Evolutionary conservation across 2,113 vertebrate species (phyloP).

Genomic region (Macrotis lagotis): DNA sequence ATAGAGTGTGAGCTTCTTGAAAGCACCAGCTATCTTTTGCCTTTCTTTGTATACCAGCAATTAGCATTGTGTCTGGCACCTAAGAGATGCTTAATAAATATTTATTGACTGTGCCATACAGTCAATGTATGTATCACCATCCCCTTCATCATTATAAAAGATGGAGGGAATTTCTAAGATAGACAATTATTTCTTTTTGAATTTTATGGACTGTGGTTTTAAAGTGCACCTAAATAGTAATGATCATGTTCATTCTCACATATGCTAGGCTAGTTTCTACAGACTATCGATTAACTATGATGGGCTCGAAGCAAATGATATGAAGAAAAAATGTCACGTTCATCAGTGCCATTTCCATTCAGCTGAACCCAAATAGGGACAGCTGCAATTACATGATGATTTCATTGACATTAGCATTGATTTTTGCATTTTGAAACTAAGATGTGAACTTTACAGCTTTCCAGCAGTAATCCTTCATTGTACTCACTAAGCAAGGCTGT

Average conservation of each 20-base stretch:
- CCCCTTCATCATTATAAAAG: neutral
- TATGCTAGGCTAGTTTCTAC: neutral
- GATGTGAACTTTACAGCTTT: neutral
- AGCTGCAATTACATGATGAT: neutral
- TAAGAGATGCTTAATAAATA: neutral
- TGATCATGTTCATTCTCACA: fast-evolving
- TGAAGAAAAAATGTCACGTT: neutral
- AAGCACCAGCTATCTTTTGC: neutral
- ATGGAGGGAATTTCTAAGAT: neutral
- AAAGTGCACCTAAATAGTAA: neutral
- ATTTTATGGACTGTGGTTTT: neutral
- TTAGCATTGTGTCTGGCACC: neutral
- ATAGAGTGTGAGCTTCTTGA: neutral
- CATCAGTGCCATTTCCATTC: fast-evolving
- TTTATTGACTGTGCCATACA: neutral
- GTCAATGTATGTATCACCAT: neutral
- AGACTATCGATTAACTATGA: neutral
- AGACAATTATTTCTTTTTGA: neutral
- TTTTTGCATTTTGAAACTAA: neutral
- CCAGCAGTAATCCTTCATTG: neutral
- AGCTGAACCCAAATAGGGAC: fast-evolving
- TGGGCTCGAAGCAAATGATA: neutral
- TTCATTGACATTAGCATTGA: neutral
- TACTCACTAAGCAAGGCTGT: neutral
- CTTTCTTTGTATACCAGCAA: neutral